A percentile compares a stretch with the other conserved stretches of the same genome.
These are phyloP conservation scores for Iguana delicatissima DNA, from an alignment of 2,797 vertebrate genomes.

Conservation along the genomic window DNA sequence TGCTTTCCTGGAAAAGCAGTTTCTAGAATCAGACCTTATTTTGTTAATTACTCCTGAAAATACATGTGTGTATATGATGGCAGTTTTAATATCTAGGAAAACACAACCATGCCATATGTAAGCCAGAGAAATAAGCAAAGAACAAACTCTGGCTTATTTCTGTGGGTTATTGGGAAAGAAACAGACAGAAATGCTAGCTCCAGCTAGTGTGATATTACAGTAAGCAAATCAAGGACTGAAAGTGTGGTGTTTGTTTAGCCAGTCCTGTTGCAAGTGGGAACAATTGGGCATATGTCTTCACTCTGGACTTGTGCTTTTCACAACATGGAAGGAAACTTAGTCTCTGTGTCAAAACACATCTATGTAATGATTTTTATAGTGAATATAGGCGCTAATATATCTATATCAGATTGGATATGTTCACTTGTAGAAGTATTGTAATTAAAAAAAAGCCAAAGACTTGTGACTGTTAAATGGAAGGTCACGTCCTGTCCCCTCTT, in stretches of 20 bases:
- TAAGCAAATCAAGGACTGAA: background rate
- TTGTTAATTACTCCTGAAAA: background rate
- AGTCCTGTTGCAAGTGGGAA: background rate
- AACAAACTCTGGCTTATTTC: background rate
- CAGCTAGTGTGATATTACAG: background rate
- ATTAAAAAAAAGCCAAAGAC: background rate
- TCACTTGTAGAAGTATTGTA: constrained; percentile 26
- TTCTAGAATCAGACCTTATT: background rate
- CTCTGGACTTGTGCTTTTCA: background rate
- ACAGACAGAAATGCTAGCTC: background rate
- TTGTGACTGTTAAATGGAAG: background rate
- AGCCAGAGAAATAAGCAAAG: background rate
- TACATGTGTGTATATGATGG: background rate
- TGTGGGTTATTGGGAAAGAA: background rate
- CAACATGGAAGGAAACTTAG: background rate
- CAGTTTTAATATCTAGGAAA: background rate
- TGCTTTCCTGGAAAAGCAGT: background rate
- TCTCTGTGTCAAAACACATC: background rate
- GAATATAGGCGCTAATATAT: background rate
- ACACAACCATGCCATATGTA: background rate
- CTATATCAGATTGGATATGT: constrained; percentile 35
- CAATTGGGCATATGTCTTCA: background rate
- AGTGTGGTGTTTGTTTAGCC: too few relatives aligned
- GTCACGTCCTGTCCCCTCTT: background rate
- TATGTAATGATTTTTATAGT: background rate